These are phyloP conservation scores for Alaudala cheleensis DNA, from an alignment of 2,113 vertebrate species.

Conservation along the genomic window DNA sequence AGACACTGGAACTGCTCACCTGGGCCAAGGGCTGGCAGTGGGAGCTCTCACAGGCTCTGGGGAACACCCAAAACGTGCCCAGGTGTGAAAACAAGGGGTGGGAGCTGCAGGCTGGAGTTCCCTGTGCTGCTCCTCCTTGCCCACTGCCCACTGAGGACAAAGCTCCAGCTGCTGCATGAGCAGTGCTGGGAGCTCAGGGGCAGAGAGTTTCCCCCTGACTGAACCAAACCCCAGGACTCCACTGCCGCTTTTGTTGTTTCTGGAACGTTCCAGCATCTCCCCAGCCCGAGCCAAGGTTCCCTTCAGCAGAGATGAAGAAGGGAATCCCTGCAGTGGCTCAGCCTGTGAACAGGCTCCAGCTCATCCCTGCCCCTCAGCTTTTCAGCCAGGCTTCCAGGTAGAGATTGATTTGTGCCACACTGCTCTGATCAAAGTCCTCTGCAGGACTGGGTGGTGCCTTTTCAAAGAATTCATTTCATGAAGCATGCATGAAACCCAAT, in stretches of 20 bases:
- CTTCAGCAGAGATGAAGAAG: background rate
- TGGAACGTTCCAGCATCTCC: background rate
- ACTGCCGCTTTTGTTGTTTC: background rate
- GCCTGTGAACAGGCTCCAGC: background rate
- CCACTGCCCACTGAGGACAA: background rate
- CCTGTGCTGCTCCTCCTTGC: background rate
- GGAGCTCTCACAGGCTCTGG: background rate
- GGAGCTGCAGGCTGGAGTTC: background rate
- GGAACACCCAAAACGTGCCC: background rate
- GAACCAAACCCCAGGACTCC: background rate
- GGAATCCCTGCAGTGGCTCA: background rate
- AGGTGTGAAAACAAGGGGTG: background rate
- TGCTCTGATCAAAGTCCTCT: background rate
- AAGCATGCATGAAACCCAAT: slow-evolving; percentile 68
- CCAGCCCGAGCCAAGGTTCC: background rate
- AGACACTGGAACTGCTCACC: background rate
- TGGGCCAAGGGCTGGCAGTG: background rate
- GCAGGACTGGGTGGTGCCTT: slow-evolving; percentile 17
- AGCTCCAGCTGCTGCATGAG: background rate
- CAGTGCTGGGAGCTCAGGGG: background rate
- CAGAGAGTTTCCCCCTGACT: background rate
- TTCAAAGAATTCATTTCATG: slow-evolving; percentile 7
- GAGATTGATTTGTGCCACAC: background rate
- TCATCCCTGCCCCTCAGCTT: background rate
- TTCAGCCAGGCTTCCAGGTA: slow-evolving; percentile 6